Conservation (phyloP, 2,113 vertebrate species). For the Microtus oregoni region DNA sequence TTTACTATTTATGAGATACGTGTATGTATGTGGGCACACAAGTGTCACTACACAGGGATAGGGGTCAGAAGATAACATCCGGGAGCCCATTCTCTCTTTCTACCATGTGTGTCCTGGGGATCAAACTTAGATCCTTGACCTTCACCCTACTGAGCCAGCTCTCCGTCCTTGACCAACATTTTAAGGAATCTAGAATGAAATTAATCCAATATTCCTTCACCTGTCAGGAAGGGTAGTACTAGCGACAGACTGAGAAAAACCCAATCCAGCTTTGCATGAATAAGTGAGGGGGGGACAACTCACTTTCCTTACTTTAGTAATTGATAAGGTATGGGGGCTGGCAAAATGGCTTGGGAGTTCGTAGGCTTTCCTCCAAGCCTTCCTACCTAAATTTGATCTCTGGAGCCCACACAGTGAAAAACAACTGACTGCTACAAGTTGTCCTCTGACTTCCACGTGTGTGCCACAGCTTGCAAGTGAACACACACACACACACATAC, state of each 20-base stretch:
- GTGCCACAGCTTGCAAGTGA: background rate
- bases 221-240: background rate
- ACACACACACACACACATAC: background rate
- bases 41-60: background rate
- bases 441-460: background rate
- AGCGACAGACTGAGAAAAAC: background rate
- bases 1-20: background rate
- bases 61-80: background rate
- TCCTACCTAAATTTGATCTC: background rate
- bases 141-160: background rate
- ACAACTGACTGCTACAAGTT: too few relatives aligned
- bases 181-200: slow-evolving; percentile 37
- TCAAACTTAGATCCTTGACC: background rate
- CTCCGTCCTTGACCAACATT: background rate
- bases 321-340: background rate
- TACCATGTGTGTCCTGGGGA: background rate
- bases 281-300: background rate
- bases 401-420: background rate
- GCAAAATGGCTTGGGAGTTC: too few relatives aligned
- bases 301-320: slow-evolving; percentile 23
- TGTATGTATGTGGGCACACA: background rate
- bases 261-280: background rate
- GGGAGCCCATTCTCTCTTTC: background rate
- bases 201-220: background rate
- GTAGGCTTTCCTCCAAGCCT: background rate